Evolutionary conservation across 2,113 vertebrate species (phyloP), one percentile per base, ranked within the genome.

Genomic region (Sturnira hondurensis): DNA sequence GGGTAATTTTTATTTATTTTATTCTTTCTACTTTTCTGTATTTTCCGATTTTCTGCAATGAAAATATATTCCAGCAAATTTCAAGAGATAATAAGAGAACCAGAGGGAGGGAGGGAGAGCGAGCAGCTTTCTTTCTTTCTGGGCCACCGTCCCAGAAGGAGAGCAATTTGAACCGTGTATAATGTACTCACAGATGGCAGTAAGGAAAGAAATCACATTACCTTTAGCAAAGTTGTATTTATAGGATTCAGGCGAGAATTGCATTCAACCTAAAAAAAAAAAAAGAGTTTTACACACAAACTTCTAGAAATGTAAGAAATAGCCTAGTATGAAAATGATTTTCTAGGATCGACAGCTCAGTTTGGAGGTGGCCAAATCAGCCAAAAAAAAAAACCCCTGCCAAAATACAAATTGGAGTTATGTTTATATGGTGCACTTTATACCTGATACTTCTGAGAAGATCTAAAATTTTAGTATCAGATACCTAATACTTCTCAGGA

Each of bases 191-290:
- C 33, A 95, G 70, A 78, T 28, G 41, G 26, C 76, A 92, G 38
- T 83, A 41, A 93, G 7, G 63, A 17, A 84, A 93, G 38, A 74
- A 74, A 58, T 86, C 31, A 94, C 6, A 54, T 96, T 96, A 99
- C 99, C 99, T 99, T 99, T 91, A 99, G 98, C 91, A 99, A 98
- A 77, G 99, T 99, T 86, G 99, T 99, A 98, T 99, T 99, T 93
- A 99, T 99, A 67, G 99, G 99, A 97, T 99, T 99, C 97, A 99
- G 98, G 97, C 99, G 99, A 91, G 99, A 99, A 98, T 99, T 99
- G 97, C 99, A 99, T 98, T 99, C 99, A 96, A 99, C 99, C 99
- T 99, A 93, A 96, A 99, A 97, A 47, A 89, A 86, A 93, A 56
- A 47, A 86, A 81, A 58, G 3, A 83, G 80, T 73, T 90, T 94